These are phyloP conservation scores for Pristionchus maxplancki DNA, from an alignment of 2,888 invertebrate species.

Conservation along the genomic window DNA sequence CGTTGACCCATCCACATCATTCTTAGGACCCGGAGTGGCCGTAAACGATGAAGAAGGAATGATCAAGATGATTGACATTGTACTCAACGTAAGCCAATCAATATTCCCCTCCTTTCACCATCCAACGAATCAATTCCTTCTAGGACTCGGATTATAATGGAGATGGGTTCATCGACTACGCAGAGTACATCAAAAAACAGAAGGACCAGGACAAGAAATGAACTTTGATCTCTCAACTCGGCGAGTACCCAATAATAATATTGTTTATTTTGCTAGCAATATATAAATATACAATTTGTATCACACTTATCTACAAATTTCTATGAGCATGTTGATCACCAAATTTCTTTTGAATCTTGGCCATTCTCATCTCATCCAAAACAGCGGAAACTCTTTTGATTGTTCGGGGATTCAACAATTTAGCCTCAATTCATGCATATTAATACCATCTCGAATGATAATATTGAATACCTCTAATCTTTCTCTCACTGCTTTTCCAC, in stretches of 20 bases:
- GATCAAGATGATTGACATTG: constrained; percentile 63
- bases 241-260: constrained; percentile 1
- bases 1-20: neutral
- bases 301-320: constrained; percentile 32
- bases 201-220: neutral
- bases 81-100: constrained; percentile 53
- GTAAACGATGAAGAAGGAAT: constrained; percentile 61
- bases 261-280: neutral
- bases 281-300: neutral
- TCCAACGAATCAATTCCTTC: constrained; percentile 78
- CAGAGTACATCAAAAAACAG: constrained; percentile 87
- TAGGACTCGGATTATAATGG: constrained; percentile 89
- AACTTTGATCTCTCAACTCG: neutral
- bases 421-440: constrained; percentile 61
- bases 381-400: constrained; percentile 69
- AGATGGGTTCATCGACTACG: constrained; percentile 94
- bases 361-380: constrained; percentile 63
- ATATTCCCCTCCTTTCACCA: neutral
- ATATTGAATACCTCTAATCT: constrained; percentile 55
- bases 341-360: constrained; percentile 60
- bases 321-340: constrained; percentile 61
- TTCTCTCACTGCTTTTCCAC: constrained; percentile 57
- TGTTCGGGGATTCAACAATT: constrained; percentile 70
- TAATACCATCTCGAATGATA: neutral
- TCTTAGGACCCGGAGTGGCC: constrained; percentile 55